phyloP scores from a whole-genome alignment of 2,888 invertebrate species.

The Apamea monoglypha region DNA sequence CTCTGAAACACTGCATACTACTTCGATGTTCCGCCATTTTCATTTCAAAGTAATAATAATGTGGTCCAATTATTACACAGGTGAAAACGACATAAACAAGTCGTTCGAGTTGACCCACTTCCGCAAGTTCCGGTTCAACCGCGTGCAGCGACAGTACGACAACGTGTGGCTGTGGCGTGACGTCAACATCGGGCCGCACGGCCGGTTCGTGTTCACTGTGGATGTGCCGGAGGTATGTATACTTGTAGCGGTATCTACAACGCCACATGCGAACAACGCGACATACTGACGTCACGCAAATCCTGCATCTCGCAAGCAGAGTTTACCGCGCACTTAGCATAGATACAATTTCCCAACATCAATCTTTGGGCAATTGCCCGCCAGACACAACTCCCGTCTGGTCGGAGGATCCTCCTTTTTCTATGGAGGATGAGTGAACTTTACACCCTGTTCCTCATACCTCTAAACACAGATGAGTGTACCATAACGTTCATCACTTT shows the following conservation, averaged over 20 bases:
- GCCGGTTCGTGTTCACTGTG: conserved; percentile 95
- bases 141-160: conserved; percentile 97
- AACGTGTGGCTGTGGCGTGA: conserved; percentile 99
- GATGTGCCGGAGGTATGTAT: conserved; percentile 93
- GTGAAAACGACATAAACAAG: conserved; percentile 88
- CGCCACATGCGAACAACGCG: too few species aligned
- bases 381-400: too few species aligned
- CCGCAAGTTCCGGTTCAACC: conserved; percentile 96
- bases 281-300: too few species aligned
- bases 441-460: too few species aligned
- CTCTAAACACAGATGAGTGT: too few species aligned
- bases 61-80: conserved; percentile 74
- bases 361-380: too few species aligned
- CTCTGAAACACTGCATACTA: neutral
- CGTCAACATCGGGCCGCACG: conserved; percentile 97
- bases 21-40: neutral
- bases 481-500: neutral
- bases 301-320: too few species aligned
- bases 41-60: neutral
- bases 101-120: conserved; percentile 93
- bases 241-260: too few species aligned
- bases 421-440: too few species aligned
- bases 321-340: too few species aligned
- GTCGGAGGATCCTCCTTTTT: too few species aligned
- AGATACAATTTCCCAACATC: too few species aligned